Conservation (phyloP, 2,888 invertebrate species). For the Drosophila neotestacea region DNA sequence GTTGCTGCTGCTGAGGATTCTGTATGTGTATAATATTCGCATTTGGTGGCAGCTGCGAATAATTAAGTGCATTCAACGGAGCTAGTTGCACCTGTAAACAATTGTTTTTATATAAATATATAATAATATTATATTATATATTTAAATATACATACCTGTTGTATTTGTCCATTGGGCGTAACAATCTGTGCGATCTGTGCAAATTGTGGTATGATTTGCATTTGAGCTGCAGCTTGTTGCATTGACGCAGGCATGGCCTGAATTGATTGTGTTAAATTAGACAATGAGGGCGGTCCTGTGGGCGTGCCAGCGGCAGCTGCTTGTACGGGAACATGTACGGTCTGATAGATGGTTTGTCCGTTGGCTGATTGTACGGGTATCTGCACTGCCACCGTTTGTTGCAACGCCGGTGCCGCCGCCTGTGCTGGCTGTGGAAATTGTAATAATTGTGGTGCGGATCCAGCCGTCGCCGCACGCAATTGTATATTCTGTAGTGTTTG, state of each 20-base stretch:
- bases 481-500: conserved; percentile 89
- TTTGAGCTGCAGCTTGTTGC: conserved; percentile 84
- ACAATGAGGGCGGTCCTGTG: conserved; percentile 85
- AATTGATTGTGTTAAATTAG: conserved; percentile 86
- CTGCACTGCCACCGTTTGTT: conserved; percentile 94
- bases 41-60: conserved; percentile 82
- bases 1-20: conserved; percentile 75
- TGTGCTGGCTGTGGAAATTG: conserved; percentile 82
- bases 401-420: conserved; percentile 65
- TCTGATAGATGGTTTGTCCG: conserved; percentile 97
- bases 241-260: conserved; percentile 85
- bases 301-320: conserved; percentile 87
- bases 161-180: conserved; percentile 95
- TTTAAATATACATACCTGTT: conserved; percentile 88
- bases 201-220: conserved; percentile 93
- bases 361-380: conserved; percentile 85
- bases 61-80: conserved; percentile 86
- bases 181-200: conserved; percentile 93
- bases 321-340: conserved; percentile 96
- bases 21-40: conserved; percentile 84
- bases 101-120: too few relatives aligned
- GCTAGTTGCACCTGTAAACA: conserved; percentile 91
- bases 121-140: neutral
- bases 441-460: conserved; percentile 81
- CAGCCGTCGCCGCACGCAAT: conserved; percentile 86